These are phyloP conservation scores for Echinops telfairi DNA, from an alignment of 2,113 vertebrate genomes.

Conservation along the genomic window DNA sequence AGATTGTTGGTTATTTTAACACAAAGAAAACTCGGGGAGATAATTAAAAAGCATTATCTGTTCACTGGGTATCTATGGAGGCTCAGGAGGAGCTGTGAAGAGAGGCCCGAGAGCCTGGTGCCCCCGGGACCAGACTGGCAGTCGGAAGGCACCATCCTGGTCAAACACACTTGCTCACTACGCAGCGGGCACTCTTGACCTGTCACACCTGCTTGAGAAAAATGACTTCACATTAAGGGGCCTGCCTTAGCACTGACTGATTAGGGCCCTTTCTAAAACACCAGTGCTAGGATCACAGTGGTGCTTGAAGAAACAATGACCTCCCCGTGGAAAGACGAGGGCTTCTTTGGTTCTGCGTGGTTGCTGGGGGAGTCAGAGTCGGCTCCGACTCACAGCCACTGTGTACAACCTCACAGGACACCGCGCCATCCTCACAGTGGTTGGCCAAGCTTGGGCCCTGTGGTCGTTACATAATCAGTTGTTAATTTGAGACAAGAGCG, in stretches of 20 bases:
- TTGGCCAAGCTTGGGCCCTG: no score
- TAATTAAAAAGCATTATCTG: neutral
- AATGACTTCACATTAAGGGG: neutral
- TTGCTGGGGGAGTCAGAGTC: no score
- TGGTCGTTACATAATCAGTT: no score
- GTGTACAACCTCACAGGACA: no score
- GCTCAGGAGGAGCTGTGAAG: neutral
- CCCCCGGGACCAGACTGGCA: neutral
- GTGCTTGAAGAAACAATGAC: neutral
- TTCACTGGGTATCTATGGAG: neutral
- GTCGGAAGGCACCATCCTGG: neutral
- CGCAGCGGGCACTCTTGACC: neutral
- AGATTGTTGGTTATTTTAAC: neutral
- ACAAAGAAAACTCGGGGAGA: neutral
- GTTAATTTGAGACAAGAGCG: no score
- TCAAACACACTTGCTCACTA: neutral
- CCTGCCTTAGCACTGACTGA: neutral
- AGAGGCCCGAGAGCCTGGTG: neutral
- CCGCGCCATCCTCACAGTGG: no score
- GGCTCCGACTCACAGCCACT: no score
- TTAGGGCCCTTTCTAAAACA: conserved; percentile 15
- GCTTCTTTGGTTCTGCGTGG: neutral
- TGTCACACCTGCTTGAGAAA: neutral
- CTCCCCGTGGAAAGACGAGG: neutral
- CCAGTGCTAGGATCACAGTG: neutral